Evolutionary conservation across 2,888 invertebrate genomes (phyloP).

Genomic region (Stenurella melanura): DNA sequence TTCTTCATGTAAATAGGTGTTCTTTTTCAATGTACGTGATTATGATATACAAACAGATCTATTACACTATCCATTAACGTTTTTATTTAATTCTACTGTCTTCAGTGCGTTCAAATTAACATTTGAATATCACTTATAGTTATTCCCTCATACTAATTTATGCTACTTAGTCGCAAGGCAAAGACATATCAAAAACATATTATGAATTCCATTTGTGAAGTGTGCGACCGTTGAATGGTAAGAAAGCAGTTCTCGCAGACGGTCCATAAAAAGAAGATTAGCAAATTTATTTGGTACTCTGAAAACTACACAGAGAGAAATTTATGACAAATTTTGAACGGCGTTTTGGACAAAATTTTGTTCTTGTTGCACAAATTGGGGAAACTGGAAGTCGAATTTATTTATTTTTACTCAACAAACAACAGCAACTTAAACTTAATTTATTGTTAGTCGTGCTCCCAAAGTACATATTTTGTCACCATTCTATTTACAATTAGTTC

Average conservation of each 20-base stretch:
- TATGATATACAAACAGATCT: not conserved
- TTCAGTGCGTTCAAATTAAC: constrained; percentile 28
- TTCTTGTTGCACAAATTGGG: too few species aligned
- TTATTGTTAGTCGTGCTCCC: too few species aligned
- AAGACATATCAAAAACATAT: constrained; percentile 15
- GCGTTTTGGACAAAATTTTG: too few species aligned
- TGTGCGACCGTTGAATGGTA: constrained; percentile 43
- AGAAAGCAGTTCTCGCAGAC: constrained; percentile 57
- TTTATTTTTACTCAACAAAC: too few species aligned
- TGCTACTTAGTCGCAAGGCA: not conserved
- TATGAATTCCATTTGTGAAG: constrained; percentile 19
- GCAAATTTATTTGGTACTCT: constrained; percentile 58
- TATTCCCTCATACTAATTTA: constrained; percentile 13
- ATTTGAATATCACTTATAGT: constrained; percentile 16
- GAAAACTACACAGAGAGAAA: constrained; percentile 42
- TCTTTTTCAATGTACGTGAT: too few species aligned
- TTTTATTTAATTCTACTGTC: not conserved
- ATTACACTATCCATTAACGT: not conserved
- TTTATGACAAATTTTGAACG: too few species aligned
- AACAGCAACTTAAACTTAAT: too few species aligned
- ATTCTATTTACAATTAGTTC: too few species aligned
- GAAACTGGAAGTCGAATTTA: too few species aligned
- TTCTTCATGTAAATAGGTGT: too few species aligned
- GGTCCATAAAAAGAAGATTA: constrained; percentile 57
- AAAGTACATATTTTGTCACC: too few species aligned